Evolutionary conservation across 2,113 vertebrate species (phyloP).

Genomic region (Malurus elegans): DNA sequence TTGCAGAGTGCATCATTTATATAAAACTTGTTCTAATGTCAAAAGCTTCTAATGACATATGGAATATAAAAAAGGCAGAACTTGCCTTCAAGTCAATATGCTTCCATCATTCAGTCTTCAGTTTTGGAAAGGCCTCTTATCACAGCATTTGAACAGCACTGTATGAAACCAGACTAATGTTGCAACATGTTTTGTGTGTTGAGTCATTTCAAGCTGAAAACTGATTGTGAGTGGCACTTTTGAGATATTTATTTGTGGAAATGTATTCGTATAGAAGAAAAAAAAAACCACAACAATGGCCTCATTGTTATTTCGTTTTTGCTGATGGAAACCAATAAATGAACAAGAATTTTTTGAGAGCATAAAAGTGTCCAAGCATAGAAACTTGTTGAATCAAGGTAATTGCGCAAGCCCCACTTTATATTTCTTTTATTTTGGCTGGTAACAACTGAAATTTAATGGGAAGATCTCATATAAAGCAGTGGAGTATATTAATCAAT

Average conservation of each 20-base stretch:
- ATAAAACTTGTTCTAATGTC: neutral
- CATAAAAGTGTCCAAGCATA: neutral
- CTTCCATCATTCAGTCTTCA: neutral
- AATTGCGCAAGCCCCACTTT: neutral
- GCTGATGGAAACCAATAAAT: neutral
- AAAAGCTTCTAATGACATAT: neutral
- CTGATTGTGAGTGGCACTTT: neutral
- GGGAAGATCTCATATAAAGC: neutral
- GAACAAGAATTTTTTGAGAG: neutral
- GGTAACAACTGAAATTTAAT: neutral
- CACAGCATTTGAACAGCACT: neutral
- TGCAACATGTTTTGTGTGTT: neutral
- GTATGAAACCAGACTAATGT: neutral
- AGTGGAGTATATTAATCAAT: neutral
- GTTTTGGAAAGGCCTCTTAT: neutral
- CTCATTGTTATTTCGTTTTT: neutral
- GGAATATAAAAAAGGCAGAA: neutral
- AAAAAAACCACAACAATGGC: neutral
- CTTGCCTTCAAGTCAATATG: neutral
- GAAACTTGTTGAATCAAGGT: neutral
- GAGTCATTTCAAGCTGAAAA: neutral
- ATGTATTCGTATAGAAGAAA: neutral
- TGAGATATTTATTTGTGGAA: neutral
- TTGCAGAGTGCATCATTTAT: neutral
- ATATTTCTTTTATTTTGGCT: neutral